Evolutionary conservation across 2,888 invertebrate genomes (phyloP).

Genomic region (Drosophila mercatorum): DNA sequence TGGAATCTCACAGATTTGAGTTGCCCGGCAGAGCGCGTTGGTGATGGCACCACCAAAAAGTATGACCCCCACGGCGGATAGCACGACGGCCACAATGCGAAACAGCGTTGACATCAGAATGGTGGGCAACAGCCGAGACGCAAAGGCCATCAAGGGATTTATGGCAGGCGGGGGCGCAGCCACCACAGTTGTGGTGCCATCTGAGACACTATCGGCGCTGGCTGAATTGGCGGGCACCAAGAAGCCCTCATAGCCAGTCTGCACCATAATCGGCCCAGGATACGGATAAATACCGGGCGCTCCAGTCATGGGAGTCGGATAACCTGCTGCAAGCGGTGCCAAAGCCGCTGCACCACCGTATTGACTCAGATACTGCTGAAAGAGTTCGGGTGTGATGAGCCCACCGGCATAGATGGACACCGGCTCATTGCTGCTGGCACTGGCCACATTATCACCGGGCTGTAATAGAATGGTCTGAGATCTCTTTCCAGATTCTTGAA

Average conservation of each 20-base stretch:
- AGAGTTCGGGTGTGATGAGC: constrained; percentile 81
- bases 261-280: constrained; percentile 82
- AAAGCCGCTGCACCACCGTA: constrained; percentile 77
- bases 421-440: constrained; percentile 77
- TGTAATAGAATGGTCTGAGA: constrained; percentile 19
- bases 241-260: constrained; percentile 85
- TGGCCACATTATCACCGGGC: constrained; percentile 67
- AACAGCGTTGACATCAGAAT: constrained; percentile 82
- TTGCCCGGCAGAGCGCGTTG: constrained; percentile 86
- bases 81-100: constrained; percentile 84
- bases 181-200: constrained; percentile 40
- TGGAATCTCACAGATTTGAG: constrained; percentile 86
- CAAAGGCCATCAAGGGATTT: constrained; percentile 58
- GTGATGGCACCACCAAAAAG: constrained; percentile 86
- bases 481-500: not conserved
- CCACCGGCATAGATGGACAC: constrained; percentile 72
- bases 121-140: constrained; percentile 73
- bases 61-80: constrained; percentile 85
- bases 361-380: constrained; percentile 83
- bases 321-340: constrained; percentile 55
- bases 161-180: constrained; percentile 28
- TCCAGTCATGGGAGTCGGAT: constrained; percentile 61
- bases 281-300: constrained; percentile 73
- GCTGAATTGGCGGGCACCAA: constrained; percentile 78
- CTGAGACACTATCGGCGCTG: constrained; percentile 37